Evolutionary conservation across 2,797 vertebrate genomes (phyloP).

Genomic region (Buphagus erythrorhynchus): DNA sequence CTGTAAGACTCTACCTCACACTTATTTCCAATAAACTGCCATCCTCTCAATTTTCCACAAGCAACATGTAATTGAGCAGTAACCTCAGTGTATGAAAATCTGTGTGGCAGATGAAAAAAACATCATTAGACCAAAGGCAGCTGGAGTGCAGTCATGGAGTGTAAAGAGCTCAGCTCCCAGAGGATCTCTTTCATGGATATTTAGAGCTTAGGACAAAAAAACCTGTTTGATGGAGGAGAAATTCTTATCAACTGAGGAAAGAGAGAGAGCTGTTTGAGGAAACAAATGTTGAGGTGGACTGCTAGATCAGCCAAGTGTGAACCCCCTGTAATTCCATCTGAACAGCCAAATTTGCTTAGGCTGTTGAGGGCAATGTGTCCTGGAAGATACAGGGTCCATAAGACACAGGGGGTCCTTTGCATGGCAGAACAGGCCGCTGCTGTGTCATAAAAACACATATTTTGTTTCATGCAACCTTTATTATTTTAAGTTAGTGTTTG

Average conservation of each 20-base stretch:
- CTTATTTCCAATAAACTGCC: conserved; percentile 37
- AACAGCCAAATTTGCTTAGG: background rate
- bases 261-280: background rate
- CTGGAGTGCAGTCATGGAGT: background rate
- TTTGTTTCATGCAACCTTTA: background rate
- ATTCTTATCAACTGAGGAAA: background rate
- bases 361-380: background rate
- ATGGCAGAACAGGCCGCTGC: background rate
- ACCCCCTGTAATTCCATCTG: background rate
- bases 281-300: background rate
- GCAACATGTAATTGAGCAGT: conserved; percentile 15
- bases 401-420: background rate
- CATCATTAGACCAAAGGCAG: background rate
- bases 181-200: background rate
- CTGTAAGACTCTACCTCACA: conserved; percentile 3
- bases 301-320: background rate
- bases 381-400: background rate
- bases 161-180: background rate
- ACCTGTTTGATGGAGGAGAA: background rate
- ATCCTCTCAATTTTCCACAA: conserved; percentile 35
- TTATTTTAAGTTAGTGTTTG: background rate
- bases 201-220: background rate
- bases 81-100: conserved; percentile 30
- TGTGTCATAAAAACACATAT: background rate
- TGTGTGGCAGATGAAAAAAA: conserved; percentile 34